Evolutionary conservation across 1,140 invertebrate genomes (phyloP).

Genomic region (Zelostemma sp.): DNA sequence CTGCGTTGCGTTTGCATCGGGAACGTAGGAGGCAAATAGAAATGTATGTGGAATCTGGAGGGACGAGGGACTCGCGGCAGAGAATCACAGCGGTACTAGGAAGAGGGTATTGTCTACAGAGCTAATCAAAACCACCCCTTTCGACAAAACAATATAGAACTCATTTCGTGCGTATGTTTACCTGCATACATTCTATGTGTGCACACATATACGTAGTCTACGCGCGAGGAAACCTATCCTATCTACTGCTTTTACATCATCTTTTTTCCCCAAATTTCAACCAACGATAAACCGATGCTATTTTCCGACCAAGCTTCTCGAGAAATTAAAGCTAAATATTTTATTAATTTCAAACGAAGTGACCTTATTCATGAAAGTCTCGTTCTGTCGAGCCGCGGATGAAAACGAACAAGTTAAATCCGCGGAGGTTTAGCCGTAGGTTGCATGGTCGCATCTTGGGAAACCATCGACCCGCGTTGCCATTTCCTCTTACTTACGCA

Average conservation of each 20-base stretch:
- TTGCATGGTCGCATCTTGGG: slow-evolving; percentile 36
- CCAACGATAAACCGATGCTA: too few species aligned
- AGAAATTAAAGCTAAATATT: too few species aligned
- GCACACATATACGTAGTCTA: slow-evolving; percentile 10
- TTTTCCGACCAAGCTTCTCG: too few species aligned
- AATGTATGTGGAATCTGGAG: slow-evolving; percentile 37
- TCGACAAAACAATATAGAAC: slow-evolving; percentile 62
- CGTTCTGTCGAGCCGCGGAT: too few species aligned
- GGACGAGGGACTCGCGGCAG: slow-evolving; percentile 32
- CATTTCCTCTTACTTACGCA: slow-evolving; percentile 39
- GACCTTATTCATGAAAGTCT: too few species aligned
- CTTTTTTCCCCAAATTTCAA: too few species aligned
- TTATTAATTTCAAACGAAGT: too few species aligned
- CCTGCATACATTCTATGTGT: slow-evolving; percentile 7
- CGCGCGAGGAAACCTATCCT: not conserved
- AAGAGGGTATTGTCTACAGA: slow-evolving; percentile 69
- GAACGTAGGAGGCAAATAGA: slow-evolving; percentile 32
- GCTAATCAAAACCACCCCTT: slow-evolving; percentile 71
- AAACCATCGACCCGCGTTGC: slow-evolving; percentile 33
- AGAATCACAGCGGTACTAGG: slow-evolving; percentile 61
- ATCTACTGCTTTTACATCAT: too few species aligned
- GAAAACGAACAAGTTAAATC: slow-evolving; percentile 11
- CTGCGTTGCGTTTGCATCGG: slow-evolving; percentile 60
- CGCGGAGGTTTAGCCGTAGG: too few species aligned
- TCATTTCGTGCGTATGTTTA: slow-evolving; percentile 30